Percentiles rank a stretch among this genome's conserved stretches.
These are phyloP conservation scores for Petrolisthes cinctipes DNA, from an alignment of 2,888 invertebrate genomes.

Conservation along the genomic window DNA sequence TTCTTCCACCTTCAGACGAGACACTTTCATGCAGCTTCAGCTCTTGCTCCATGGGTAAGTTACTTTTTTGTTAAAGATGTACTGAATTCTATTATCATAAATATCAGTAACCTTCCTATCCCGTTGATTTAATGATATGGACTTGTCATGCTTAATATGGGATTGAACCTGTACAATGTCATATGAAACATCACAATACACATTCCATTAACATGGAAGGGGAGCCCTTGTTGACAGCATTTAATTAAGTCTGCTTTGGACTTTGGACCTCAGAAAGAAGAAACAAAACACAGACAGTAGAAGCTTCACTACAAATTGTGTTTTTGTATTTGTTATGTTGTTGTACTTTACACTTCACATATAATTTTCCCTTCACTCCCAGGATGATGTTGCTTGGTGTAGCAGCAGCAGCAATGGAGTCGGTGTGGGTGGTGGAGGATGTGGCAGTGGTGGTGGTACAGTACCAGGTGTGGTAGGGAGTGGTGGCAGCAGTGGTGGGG, in stretches of 20 bases:
- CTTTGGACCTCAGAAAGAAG: too few relatives aligned
- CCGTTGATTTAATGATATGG: too few relatives aligned
- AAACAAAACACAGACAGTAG: too few relatives aligned
- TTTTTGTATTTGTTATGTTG: not conserved
- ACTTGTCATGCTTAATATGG: too few relatives aligned
- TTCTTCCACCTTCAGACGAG: constrained; percentile 14
- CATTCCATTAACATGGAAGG: too few relatives aligned
- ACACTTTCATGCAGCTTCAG: constrained; percentile 1
- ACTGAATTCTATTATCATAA: too few relatives aligned
- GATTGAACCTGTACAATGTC: too few relatives aligned
- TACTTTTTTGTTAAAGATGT: not conserved
- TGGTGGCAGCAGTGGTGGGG: not conserved
- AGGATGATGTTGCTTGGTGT: constrained; percentile 53
- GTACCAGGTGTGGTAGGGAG: not conserved
- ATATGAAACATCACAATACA: too few relatives aligned
- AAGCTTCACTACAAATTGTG: too few relatives aligned
- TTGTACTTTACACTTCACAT: not conserved
- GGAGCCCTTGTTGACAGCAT: too few relatives aligned
- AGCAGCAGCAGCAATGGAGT: not conserved
- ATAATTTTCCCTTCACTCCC: not conserved
- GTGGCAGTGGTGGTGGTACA: not conserved
- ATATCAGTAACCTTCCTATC: too few relatives aligned
- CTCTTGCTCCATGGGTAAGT: constrained; percentile 27
- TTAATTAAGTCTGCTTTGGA: too few relatives aligned
- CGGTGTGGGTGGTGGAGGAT: constrained; percentile 17